Conservation (phyloP, 2,888 invertebrate genomes). For the Caenorhabditis sulstoni region DNA sequence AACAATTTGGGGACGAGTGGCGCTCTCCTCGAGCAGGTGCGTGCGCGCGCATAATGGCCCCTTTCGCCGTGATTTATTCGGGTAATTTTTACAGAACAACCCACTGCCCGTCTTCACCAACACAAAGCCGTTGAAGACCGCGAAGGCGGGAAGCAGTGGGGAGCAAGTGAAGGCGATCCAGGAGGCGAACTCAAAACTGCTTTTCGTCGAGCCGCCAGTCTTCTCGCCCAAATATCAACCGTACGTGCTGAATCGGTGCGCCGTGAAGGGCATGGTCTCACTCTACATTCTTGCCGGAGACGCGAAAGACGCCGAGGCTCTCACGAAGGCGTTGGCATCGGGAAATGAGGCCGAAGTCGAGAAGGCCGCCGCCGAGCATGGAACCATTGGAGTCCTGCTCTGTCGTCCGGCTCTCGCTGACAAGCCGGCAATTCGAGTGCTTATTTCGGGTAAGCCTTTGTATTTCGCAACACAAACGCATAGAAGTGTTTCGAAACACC, state of each 20-base stretch:
- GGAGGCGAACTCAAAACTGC: conserved; percentile 15
- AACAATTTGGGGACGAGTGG: conserved; percentile 35
- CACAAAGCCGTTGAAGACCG: conserved; percentile 27
- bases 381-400: conserved; percentile 51
- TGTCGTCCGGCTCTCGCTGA: conserved; percentile 55
- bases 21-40: conserved; percentile 31
- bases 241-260: conserved; percentile 35
- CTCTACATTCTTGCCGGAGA: conserved; percentile 64
- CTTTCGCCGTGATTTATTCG: background rate
- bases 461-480: background rate
- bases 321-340: conserved; percentile 50
- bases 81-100: conserved; percentile 1
- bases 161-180: conserved; percentile 42
- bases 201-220: conserved; percentile 1
- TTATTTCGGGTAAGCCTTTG: conserved; percentile 38
- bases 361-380: conserved; percentile 42
- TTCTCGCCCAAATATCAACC: conserved; percentile 52
- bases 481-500: background rate
- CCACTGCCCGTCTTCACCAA: conserved; percentile 28
- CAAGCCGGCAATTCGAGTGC: conserved; percentile 37
- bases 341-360: conserved; percentile 56
- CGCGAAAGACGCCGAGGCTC: conserved; percentile 55
- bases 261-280: conserved; percentile 42
- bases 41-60: background rate
- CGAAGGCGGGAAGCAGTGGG: conserved; percentile 38